A percentile compares a stretch with the other conserved stretches of the same genome.
These are phyloP conservation scores for Nyctibius grandis DNA, from an alignment of 2,797 vertebrate species.

Conservation along the genomic window DNA sequence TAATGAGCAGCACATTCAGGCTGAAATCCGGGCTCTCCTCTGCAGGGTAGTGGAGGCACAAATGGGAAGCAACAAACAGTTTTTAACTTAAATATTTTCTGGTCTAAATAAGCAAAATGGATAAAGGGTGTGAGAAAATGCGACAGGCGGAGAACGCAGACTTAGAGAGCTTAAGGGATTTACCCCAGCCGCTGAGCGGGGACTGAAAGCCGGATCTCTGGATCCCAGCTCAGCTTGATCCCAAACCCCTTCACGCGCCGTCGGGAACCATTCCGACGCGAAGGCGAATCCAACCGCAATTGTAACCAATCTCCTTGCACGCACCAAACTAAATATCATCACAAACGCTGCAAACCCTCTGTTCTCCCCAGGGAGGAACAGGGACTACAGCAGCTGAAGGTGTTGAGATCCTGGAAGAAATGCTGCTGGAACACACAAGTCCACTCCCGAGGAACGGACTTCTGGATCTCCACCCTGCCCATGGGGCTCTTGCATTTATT, in stretches of 20 bases:
- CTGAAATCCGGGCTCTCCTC: background rate
- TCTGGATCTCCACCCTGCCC: background rate
- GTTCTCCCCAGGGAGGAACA: background rate
- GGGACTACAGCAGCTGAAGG: background rate
- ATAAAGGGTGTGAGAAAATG: background rate
- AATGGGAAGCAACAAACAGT: background rate
- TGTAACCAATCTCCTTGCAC: accelerated
- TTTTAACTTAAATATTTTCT: background rate
- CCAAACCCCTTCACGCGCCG: background rate
- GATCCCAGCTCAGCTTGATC: background rate
- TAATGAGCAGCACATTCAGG: background rate
- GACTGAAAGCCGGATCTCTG: background rate
- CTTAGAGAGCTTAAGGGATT: background rate
- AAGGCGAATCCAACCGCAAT: background rate
- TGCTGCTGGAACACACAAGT: background rate
- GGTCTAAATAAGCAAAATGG: background rate
- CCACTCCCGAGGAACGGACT: accelerated
- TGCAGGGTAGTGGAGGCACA: background rate
- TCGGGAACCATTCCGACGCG: accelerated
- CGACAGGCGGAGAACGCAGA: background rate
- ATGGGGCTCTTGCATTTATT: background rate
- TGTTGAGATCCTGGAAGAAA: background rate
- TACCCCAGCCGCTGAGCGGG: background rate
- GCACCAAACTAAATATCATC: background rate
- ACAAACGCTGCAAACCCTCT: background rate